These are phyloP conservation scores for Ophion obscuratus DNA, from an alignment of 2,888 invertebrate genomes.

Conservation along the genomic window DNA sequence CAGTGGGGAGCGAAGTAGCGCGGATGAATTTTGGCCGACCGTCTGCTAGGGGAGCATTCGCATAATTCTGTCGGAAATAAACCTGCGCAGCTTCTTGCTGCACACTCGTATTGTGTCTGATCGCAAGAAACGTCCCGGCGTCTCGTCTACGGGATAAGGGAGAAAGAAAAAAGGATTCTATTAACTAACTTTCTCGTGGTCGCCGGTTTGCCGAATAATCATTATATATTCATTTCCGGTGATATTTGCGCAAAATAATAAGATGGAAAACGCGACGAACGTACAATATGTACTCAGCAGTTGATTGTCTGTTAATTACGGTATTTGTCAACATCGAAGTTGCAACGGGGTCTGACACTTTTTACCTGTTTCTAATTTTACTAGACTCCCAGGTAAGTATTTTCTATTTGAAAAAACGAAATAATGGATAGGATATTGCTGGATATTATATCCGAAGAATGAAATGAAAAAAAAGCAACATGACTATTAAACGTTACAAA, in stretches of 20 bases:
- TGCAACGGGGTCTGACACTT: too few species aligned
- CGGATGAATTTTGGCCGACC: constrained; percentile 24
- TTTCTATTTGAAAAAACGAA: too few species aligned
- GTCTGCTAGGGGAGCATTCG: constrained; percentile 10
- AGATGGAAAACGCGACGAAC: too few species aligned
- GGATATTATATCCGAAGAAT: too few species aligned
- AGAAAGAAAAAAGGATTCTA: neutral
- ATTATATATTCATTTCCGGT: neutral
- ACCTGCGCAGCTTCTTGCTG: neutral
- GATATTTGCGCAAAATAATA: neutral
- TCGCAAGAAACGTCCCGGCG: neutral
- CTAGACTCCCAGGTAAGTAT: too few species aligned
- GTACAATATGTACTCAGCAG: too few species aligned
- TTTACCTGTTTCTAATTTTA: too few species aligned
- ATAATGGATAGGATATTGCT: too few species aligned
- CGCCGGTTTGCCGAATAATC: neutral
- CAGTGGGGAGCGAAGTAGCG: constrained; percentile 4
- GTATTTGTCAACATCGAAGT: too few species aligned
- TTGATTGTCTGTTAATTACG: too few species aligned
- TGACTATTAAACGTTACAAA: too few species aligned
- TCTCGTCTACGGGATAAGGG: neutral
- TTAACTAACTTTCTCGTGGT: neutral
- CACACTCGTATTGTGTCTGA: neutral
- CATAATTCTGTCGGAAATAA: constrained; percentile 28
- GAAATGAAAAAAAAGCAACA: too few species aligned